These are phyloP conservation scores for Smittia aterrima DNA, from an alignment of 2,888 invertebrate species.

Conservation along the genomic window DNA sequence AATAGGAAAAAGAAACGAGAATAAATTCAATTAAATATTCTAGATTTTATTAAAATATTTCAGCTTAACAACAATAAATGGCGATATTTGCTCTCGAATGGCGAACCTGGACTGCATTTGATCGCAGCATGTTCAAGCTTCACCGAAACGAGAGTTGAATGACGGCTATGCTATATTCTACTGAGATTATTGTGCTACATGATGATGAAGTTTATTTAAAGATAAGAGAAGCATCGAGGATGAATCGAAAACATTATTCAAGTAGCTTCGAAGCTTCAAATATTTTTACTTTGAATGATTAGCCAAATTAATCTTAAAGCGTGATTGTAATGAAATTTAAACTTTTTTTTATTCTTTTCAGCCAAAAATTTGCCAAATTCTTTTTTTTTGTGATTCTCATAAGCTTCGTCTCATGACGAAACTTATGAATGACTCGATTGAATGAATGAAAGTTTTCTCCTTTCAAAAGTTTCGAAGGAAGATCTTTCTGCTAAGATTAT, in stretches of 20 bases:
- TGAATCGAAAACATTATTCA: neutral
- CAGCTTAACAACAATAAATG: slow-evolving; percentile 36
- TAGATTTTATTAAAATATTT: slow-evolving; percentile 39
- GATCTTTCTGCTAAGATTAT: too few species aligned
- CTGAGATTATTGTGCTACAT: neutral
- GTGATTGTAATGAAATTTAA: too few species aligned
- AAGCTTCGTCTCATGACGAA: too few species aligned
- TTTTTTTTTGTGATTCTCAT: too few species aligned
- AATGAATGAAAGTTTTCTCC: too few species aligned
- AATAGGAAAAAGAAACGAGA: slow-evolving; percentile 33
- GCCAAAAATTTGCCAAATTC: too few species aligned
- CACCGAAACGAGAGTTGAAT: neutral
- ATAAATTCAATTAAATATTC: slow-evolving; percentile 41
- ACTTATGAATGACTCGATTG: too few species aligned
- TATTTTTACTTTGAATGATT: too few species aligned
- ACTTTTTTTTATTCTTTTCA: too few species aligned
- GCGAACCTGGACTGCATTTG: neutral
- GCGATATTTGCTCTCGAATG: neutral
- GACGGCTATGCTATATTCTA: neutral
- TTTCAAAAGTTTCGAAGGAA: too few species aligned
- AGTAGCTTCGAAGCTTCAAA: too few species aligned
- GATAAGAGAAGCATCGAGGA: neutral
- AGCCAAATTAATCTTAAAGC: too few species aligned
- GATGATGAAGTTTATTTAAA: neutral
- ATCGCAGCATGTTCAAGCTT: neutral